Conservation (phyloP, 1,140 invertebrate genomes). For the Chrysomallon squamiferum region DNA sequence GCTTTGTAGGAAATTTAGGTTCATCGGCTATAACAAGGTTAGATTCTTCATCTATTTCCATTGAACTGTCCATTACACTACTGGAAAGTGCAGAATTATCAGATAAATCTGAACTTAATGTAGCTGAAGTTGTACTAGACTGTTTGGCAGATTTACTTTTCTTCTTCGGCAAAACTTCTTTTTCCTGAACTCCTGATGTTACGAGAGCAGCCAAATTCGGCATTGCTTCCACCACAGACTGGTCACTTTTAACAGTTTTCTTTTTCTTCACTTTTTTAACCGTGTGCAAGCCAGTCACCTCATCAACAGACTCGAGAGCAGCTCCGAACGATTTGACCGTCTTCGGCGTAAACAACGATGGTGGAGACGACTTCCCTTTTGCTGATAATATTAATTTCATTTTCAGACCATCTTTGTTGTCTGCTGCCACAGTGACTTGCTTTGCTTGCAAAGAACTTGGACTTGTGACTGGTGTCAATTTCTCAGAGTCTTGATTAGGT, state of each 20-base stretch:
- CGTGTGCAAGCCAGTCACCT: background rate
- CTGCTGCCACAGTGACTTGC: background rate
- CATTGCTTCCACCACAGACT: conserved; percentile 23
- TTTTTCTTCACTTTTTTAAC: conserved; percentile 13
- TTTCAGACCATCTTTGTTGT: conserved; percentile 19
- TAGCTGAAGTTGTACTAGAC: background rate
- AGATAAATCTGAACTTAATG: background rate
- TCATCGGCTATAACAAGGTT: conserved; percentile 27
- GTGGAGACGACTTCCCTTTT: conserved; percentile 11
- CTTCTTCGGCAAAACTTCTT: conserved; percentile 8
- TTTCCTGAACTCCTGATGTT: conserved; percentile 9
- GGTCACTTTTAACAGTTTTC: conserved; percentile 4
- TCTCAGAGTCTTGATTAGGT: too few species aligned
- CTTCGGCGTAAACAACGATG: too few species aligned
- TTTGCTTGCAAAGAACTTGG: too few species aligned
- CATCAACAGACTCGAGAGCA: background rate
- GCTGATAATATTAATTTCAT: conserved; percentile 34
- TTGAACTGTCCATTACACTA: conserved; percentile 12
- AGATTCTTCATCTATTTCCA: conserved; percentile 27
- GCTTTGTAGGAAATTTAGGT: too few species aligned
- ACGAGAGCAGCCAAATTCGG: conserved; percentile 29
- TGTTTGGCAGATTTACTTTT: conserved; percentile 4
- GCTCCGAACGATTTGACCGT: background rate
- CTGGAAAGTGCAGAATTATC: background rate
- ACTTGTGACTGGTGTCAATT: too few species aligned